Evolutionary conservation across 35 echinoderm and acorn worm species (phyloP).

Genomic region (Ptychodera flava): DNA sequence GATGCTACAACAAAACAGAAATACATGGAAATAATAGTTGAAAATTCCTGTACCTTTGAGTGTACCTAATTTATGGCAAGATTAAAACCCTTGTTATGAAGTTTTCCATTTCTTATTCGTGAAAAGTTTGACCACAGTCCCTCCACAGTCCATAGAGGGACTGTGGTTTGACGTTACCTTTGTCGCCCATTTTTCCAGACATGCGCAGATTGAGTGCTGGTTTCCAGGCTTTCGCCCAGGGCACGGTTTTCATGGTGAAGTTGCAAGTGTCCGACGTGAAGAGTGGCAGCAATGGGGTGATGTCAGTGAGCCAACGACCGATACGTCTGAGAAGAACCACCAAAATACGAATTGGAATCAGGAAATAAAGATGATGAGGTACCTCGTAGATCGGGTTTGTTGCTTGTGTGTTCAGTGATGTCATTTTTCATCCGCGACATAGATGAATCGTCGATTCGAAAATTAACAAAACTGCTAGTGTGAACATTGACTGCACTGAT

Average conservation of each 20-base stretch:
- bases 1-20: background rate
- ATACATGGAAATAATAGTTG: background rate
- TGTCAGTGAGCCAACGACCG: constrained; percentile 76
- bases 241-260: constrained; percentile 76
- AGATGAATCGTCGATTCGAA: no score
- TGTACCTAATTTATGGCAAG: background rate
- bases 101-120: background rate
- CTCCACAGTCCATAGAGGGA: constrained; percentile 3
- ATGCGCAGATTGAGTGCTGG: constrained; percentile 60
- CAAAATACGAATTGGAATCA: no score
- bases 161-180: no score
- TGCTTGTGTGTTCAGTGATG: no score
- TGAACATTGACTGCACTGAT: no score
- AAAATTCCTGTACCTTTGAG: background rate
- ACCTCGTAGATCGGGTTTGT: no score
- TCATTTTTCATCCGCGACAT: no score
- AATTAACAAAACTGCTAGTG: no score
- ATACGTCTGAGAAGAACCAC: constrained; percentile 49
- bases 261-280: constrained; percentile 52
- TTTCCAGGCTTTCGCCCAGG: constrained; percentile 70
- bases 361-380: no score
- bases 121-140: background rate
- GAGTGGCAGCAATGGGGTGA: constrained; percentile 58
- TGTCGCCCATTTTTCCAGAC: constrained; percentile 5
- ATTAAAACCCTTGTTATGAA: background rate